Evolutionary conservation across 1,140 invertebrate species (phyloP).

Genomic region (Apis florea): DNA sequence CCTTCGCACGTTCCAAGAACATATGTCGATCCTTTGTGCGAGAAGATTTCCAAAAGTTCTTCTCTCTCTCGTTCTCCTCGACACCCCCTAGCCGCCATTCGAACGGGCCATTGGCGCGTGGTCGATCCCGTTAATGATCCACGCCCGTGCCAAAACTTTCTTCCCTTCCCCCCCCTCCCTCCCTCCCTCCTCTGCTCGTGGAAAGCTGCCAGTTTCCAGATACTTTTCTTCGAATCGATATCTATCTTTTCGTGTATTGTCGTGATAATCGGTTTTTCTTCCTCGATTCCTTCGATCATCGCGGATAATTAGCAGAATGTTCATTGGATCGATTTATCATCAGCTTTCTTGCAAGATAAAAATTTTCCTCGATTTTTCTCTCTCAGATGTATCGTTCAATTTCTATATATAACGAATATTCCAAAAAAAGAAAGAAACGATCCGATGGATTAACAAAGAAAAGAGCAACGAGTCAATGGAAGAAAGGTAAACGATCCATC

Average conservation of each 20-base stretch:
- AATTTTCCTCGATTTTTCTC: no score
- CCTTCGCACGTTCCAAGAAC: slow-evolving; percentile 55
- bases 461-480: neutral
- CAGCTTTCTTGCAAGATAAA: no score
- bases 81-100: slow-evolving; percentile 22
- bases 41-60: slow-evolving; percentile 32
- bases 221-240: no score
- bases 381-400: no score
- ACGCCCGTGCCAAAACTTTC: slow-evolving; percentile 45
- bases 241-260: no score
- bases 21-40: slow-evolving; percentile 65
- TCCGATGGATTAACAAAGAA: neutral
- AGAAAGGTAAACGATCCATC: neutral
- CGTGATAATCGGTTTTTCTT: no score
- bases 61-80: slow-evolving; percentile 21
- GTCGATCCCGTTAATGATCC: slow-evolving; percentile 73
- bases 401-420: no score
- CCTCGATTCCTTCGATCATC: no score
- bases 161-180: neutral
- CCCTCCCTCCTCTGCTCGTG: no score
- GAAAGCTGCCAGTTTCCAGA: neutral
- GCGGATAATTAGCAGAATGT: no score
- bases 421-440: neutral
- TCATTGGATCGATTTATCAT: no score
- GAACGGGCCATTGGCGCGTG: slow-evolving; percentile 66